Conservation (phyloP, 2,797 vertebrate genomes). For the Pipistrellus pygmaeus region DNA sequence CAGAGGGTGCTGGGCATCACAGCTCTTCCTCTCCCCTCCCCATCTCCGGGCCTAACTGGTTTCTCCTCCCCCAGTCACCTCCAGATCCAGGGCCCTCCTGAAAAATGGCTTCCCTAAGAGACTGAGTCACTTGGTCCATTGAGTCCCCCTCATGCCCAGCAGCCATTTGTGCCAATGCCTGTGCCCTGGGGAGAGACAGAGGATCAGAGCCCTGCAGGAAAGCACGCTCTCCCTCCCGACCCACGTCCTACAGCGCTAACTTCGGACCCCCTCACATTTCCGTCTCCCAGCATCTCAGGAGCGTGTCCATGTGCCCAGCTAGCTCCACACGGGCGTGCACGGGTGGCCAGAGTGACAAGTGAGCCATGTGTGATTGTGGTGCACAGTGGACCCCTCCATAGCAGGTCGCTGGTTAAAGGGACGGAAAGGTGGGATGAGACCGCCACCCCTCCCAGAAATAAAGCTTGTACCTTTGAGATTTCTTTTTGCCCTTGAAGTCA, state of each 20-base stretch:
- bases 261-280: background rate
- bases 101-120: background rate
- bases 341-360: background rate
- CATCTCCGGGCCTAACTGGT: background rate
- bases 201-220: background rate
- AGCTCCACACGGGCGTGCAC: background rate
- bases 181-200: background rate
- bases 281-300: conserved; percentile 41
- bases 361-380: background rate
- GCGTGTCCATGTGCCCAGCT: background rate
- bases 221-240: background rate
- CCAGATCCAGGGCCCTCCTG: background rate
- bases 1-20: background rate
- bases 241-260: background rate
- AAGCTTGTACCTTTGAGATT: conserved; percentile 55
- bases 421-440: background rate
- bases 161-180: conserved; percentile 52
- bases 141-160: background rate
- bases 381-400: background rate
- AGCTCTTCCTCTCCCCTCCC: background rate
- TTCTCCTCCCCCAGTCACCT: background rate
- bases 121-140: background rate
- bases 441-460: background rate
- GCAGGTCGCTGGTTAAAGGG: background rate
- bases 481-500: conserved; percentile 57